Conservation (phyloP, 2,113 vertebrate genomes). For the Dascyllus trimaculatus region DNA sequence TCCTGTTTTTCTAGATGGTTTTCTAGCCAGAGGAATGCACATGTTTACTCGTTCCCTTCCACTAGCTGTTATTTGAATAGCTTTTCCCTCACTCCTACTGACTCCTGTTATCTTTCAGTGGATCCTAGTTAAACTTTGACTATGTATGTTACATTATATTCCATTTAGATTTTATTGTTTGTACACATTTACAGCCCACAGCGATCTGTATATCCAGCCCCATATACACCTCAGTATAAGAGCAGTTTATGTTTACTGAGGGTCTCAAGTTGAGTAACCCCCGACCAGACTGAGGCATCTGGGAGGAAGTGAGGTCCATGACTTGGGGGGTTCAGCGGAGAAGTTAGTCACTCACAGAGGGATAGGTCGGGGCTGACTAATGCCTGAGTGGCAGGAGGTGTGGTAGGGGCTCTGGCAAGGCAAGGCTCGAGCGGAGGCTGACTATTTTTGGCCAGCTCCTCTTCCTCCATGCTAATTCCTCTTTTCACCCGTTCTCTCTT, state of each 20-base stretch:
- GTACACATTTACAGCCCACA: background rate
- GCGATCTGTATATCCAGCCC: background rate
- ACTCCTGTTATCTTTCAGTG: conserved; percentile 1
- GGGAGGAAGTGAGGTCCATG: conserved; percentile 66
- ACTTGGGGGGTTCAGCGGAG: conserved; percentile 35
- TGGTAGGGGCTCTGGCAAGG: conserved; percentile 56
- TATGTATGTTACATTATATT: background rate
- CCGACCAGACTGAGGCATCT: conserved; percentile 40
- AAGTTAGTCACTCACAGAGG: conserved; percentile 65
- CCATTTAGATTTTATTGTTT: conserved; percentile 1
- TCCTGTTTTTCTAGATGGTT: conserved; percentile 63
- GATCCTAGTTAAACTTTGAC: background rate
- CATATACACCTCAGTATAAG: background rate
- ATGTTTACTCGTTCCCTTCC: conserved; percentile 41
- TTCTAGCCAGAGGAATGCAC: conserved; percentile 52
- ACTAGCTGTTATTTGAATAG: conserved; percentile 12
- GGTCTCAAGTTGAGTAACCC: conserved; percentile 44
- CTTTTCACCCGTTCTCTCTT: conserved; percentile 80
- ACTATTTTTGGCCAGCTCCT: conserved; percentile 77
- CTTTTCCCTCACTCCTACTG: background rate
- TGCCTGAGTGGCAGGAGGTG: conserved; percentile 54
- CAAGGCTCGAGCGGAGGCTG: conserved; percentile 54
- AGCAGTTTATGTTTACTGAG: background rate
- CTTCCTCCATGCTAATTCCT: conserved; percentile 81
- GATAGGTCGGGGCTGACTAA: conserved; percentile 77